Evolutionary conservation across 2,888 invertebrate species (phyloP).

Genomic region (Lithophane leautieri): DNA sequence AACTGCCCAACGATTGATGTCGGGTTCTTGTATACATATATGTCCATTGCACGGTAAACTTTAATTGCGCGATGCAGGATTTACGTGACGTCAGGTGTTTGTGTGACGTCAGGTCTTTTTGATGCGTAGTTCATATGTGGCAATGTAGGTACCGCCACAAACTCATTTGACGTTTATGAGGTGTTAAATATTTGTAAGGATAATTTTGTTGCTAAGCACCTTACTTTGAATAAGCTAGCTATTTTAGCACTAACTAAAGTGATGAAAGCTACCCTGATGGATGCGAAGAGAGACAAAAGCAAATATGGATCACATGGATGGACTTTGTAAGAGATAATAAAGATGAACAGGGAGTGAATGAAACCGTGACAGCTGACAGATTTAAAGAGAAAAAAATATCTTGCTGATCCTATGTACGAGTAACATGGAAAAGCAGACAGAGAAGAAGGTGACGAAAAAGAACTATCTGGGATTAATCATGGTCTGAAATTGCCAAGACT

Average conservation of each 20-base stretch:
- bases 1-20: no score
- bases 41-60: no score
- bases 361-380: not conserved
- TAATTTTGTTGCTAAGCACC: slow-evolving; percentile 3
- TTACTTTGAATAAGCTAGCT: not conserved
- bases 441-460: not conserved
- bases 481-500: not conserved
- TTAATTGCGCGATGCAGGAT: no score
- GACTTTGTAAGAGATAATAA: not conserved
- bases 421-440: not conserved
- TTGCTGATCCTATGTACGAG: not conserved
- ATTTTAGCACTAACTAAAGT: not conserved
- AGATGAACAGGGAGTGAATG: not conserved
- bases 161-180: slow-evolving; percentile 28
- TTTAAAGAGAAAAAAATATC: not conserved
- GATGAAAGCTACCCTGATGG: not conserved
- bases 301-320: not conserved
- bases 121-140: no score
- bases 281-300: not conserved
- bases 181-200: slow-evolving; percentile 6
- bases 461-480: not conserved
- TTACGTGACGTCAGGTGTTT: no score
- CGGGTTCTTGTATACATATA: no score
- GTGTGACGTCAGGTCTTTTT: no score
- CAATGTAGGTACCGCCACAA: no score